Evolutionary conservation across 2,113 vertebrate genomes (phyloP).

Genomic region (Cercocebus atys): DNA sequence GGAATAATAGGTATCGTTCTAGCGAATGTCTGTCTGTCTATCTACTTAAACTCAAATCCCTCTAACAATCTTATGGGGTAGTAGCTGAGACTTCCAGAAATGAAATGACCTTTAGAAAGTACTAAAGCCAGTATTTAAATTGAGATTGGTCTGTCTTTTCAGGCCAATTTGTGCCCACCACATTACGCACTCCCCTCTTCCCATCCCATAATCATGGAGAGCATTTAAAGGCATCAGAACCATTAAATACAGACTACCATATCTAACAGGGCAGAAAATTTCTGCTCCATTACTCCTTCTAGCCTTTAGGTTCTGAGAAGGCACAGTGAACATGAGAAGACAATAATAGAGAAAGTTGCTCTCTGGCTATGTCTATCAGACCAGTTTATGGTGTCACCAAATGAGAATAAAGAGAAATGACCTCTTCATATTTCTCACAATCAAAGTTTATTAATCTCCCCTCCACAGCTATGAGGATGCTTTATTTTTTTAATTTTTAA

Average conservation of each 20-base stretch:
- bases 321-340: background rate
- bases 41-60: background rate
- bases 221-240: background rate
- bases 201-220: background rate
- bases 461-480: background rate
- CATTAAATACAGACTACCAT: background rate
- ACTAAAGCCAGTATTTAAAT: background rate
- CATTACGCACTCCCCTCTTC: background rate
- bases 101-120: conserved; percentile 7
- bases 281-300: background rate
- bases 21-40: background rate
- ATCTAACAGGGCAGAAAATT: background rate
- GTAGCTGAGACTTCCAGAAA: background rate
- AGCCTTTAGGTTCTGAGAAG: background rate
- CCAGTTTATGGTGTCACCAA: background rate
- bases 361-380: background rate
- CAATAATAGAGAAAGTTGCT: background rate
- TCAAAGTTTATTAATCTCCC: background rate
- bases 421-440: background rate
- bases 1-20: background rate
- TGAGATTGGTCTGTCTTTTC: background rate
- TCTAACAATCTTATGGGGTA: background rate
- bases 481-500: background rate
- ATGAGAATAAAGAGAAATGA: background rate
- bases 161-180: background rate